phyloP scores from a whole-genome alignment of 2,113 vertebrate species.

The Boulengeromyrus knoepffleri region DNA sequence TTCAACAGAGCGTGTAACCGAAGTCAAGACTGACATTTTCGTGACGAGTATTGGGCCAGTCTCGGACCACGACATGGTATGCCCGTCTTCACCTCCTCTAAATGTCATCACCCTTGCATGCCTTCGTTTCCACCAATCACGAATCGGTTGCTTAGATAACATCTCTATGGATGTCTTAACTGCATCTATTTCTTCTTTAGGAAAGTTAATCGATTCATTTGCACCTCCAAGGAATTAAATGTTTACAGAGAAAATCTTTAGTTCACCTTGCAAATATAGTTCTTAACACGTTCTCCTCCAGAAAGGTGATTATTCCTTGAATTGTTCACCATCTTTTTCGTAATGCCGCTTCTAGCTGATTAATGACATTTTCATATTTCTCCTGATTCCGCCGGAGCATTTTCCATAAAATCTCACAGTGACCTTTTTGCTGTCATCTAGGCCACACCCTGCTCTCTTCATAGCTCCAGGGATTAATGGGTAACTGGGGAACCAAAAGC shows the following conservation, averaged over 20 bases:
- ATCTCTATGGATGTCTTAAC: background rate
- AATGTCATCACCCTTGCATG: constrained; percentile 43
- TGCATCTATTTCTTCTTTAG: background rate
- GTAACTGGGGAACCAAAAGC: background rate
- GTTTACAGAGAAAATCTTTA: background rate
- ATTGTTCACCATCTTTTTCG: background rate
- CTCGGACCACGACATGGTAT: constrained; percentile 98
- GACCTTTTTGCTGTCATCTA: background rate
- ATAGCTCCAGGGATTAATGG: background rate
- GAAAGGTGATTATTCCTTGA: background rate
- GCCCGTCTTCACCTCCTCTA: constrained; percentile 46
- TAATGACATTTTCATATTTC: background rate
- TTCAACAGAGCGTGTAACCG: constrained; percentile 99
- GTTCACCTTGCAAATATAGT: background rate
- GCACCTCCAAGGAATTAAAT: background rate
- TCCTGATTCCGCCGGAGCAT: background rate
- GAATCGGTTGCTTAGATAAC: background rate
- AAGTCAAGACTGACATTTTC: constrained; percentile 99
- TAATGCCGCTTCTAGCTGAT: background rate
- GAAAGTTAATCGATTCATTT: background rate
- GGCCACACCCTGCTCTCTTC: background rate
- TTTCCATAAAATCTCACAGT: background rate
- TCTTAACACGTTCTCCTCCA: background rate
- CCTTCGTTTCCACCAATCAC: constrained; percentile 11
- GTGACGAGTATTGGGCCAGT: constrained; percentile 98